phyloP scores from a whole-genome alignment of 2,113 vertebrate genomes.

The Ginglymostoma cirratum region DNA sequence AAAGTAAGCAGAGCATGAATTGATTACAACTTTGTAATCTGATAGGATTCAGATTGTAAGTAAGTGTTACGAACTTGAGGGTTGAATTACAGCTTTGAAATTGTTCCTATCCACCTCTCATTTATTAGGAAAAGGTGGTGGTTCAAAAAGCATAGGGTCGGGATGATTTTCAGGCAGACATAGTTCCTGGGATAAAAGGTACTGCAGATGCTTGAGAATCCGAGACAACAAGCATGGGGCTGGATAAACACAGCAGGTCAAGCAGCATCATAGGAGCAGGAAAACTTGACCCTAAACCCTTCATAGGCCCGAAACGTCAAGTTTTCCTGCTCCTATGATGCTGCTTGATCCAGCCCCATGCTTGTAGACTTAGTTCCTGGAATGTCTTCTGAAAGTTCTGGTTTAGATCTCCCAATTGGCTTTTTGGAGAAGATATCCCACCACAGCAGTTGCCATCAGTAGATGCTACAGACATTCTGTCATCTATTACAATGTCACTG shows the following conservation, averaged over 20 bases:
- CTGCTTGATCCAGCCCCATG: too few species aligned
- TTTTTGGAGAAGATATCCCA: background rate
- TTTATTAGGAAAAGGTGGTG: slow-evolving; percentile 7
- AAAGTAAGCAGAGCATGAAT: background rate
- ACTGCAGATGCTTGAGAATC: too few species aligned
- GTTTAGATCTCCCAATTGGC: background rate
- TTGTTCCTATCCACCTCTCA: background rate
- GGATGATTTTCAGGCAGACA: background rate
- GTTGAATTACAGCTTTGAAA: slow-evolving; percentile 9
- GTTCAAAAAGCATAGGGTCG: background rate
- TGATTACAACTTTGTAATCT: background rate
- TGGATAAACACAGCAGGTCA: too few species aligned
- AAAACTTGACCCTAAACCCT: too few species aligned
- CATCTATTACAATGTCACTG: background rate
- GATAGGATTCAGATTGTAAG: background rate
- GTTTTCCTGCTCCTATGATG: too few species aligned
- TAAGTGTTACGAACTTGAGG: background rate
- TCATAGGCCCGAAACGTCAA: too few species aligned
- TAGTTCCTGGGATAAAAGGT: background rate
- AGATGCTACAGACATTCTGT: background rate
- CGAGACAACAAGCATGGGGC: too few species aligned
- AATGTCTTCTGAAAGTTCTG: background rate
- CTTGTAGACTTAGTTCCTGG: background rate
- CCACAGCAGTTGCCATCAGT: background rate
- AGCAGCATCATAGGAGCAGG: too few species aligned